These are phyloP conservation scores for Callipepla squamata DNA, from an alignment of 2,113 vertebrate genomes.

Conservation along the genomic window DNA sequence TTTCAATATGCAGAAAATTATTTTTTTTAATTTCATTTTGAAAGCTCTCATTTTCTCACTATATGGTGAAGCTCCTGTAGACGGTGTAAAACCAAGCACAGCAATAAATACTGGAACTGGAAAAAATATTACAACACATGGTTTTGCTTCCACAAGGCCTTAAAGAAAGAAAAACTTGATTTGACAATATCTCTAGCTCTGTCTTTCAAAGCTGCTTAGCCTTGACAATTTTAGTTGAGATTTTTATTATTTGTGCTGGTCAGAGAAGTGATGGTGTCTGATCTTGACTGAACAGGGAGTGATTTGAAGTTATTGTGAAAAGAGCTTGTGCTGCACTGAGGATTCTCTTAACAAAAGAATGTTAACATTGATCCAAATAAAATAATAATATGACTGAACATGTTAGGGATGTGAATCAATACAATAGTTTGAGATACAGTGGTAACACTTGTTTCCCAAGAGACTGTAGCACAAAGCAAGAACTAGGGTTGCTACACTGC, in stretches of 20 bases:
- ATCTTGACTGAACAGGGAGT: conserved; percentile 8
- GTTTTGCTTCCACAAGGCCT: not conserved
- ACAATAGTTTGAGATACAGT: conserved; percentile 59
- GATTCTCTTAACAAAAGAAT: conserved; percentile 57
- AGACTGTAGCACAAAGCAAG: not conserved
- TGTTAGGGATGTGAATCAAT: conserved; percentile 59
- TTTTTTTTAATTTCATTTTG: not conserved
- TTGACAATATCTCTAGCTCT: not conserved
- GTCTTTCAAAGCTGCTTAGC: not conserved
- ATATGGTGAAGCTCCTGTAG: not conserved
- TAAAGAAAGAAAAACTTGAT: not conserved
- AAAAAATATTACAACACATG: not conserved
- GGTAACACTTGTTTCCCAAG: conserved; percentile 56
- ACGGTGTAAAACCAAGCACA: not conserved
- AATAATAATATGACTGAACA: conserved; percentile 68
- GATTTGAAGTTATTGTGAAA: conserved; percentile 38
- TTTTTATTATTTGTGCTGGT: not conserved
- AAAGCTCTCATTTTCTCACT: not conserved
- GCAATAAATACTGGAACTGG: not conserved
- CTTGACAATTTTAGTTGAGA: not conserved
- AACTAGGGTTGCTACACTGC: conserved; percentile 6
- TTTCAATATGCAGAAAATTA: not conserved
- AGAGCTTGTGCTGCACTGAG: conserved; percentile 11
- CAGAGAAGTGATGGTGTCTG: not conserved
- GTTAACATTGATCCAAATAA: conserved; percentile 71